These are phyloP conservation scores for Malurus elegans DNA, from an alignment of 2,113 vertebrate species.

Conservation along the genomic window DNA sequence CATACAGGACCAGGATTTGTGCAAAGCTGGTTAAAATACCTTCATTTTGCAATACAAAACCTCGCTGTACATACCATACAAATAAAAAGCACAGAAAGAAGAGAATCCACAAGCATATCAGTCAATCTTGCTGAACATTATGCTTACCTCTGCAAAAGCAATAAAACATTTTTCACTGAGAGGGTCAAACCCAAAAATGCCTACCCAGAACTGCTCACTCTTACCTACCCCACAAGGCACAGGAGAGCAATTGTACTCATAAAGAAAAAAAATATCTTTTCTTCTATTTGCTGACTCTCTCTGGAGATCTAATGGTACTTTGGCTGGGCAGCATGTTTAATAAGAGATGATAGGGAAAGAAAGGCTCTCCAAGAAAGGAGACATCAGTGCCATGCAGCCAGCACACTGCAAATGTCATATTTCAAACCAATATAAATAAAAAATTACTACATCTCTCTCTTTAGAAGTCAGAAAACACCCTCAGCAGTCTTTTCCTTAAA, in stretches of 20 bases:
- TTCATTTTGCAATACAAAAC: background rate
- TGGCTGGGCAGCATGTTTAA: background rate
- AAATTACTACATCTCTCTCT: background rate
- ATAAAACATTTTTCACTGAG: background rate
- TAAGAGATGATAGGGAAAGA: background rate
- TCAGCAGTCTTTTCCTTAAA: background rate
- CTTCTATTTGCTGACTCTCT: background rate
- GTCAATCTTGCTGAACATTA: background rate
- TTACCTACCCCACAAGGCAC: background rate
- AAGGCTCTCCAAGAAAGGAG: background rate
- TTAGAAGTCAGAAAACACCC: background rate
- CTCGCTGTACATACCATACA: background rate
- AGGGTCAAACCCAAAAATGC: background rate
- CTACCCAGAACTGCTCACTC: background rate
- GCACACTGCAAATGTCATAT: fast-evolving
- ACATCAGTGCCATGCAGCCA: background rate
- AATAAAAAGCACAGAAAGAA: background rate
- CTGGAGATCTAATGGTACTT: background rate
- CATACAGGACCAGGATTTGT: background rate
- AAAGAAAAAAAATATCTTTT: background rate
- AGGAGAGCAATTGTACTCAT: background rate
- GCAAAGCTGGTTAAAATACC: background rate
- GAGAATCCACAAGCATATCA: background rate
- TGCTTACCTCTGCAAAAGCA: background rate
- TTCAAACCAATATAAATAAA: background rate